Conservation (phyloP, 2,113 vertebrate genomes). For the Petaurus breviceps region DNA sequence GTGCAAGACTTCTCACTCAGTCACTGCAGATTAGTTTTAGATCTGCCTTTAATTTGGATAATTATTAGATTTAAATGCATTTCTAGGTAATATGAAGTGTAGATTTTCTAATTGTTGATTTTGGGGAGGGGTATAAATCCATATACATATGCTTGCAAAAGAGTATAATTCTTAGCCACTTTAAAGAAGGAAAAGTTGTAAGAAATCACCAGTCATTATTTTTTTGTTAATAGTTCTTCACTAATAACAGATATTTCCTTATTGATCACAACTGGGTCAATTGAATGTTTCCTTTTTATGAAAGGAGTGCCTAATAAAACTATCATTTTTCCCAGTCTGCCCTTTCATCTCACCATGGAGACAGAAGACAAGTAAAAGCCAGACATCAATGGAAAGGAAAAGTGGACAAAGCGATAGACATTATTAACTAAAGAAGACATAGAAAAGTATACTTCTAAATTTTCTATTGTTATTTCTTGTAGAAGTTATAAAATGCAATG, state of each 20-base stretch:
- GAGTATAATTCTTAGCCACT: background rate
- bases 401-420: rapidly evolving
- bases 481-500: background rate
- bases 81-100: background rate
- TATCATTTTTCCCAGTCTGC: background rate
- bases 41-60: constrained; percentile 11
- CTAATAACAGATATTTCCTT: background rate
- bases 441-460: constrained; percentile 20
- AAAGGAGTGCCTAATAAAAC: too few species aligned
- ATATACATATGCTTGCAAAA: rapidly evolving
- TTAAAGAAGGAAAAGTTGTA: constrained; percentile 16
- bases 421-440: background rate
- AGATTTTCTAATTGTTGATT: background rate
- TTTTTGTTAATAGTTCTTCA: too few species aligned
- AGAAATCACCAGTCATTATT: background rate
- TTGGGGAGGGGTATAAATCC: background rate
- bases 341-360: constrained; percentile 17
- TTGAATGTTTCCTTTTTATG: background rate
- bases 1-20: background rate
- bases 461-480: constrained; percentile 8
- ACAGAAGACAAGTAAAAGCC: constrained; percentile 17
- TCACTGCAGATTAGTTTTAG: background rate
- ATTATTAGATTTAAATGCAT: background rate
- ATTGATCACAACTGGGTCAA: background rate
- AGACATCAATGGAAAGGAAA: constrained; percentile 19